phyloP scores from a whole-genome alignment of 1,140 invertebrate species.

The Heliconius hewitsoni region DNA sequence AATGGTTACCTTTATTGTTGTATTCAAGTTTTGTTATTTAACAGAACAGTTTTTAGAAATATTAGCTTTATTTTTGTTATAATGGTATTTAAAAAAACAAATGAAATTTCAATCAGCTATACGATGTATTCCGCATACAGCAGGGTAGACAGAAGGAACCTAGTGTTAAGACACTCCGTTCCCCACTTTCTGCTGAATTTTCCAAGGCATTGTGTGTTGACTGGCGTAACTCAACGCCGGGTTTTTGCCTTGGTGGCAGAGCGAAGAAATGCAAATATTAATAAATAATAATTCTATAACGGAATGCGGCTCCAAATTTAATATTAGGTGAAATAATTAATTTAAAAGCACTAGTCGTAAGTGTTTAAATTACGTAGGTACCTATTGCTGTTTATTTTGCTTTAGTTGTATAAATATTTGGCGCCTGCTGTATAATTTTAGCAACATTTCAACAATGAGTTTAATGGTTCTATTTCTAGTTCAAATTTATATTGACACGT shows the following conservation, averaged over 20 bases:
- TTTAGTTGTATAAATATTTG: neutral
- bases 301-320: neutral
- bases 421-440: neutral
- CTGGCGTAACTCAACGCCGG: too few relatives aligned
- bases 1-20: slow-evolving; percentile 18
- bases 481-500: neutral
- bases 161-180: too few relatives aligned
- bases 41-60: neutral
- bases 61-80: neutral
- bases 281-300: neutral
- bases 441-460: neutral
- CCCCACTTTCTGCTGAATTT: too few relatives aligned
- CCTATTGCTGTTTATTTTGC: neutral
- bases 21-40: slow-evolving; percentile 9
- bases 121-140: too few relatives aligned
- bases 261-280: too few relatives aligned
- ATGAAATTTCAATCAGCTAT: too few relatives aligned
- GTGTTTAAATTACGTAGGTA: neutral
- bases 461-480: neutral
- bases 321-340: neutral
- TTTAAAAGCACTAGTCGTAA: neutral
- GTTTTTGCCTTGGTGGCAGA: too few relatives aligned
- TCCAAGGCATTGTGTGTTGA: too few relatives aligned
- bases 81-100: neutral
- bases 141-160: too few relatives aligned